phyloP scores from a whole-genome alignment of 2,797 vertebrate species.

The Numenius phaeopus region DNA sequence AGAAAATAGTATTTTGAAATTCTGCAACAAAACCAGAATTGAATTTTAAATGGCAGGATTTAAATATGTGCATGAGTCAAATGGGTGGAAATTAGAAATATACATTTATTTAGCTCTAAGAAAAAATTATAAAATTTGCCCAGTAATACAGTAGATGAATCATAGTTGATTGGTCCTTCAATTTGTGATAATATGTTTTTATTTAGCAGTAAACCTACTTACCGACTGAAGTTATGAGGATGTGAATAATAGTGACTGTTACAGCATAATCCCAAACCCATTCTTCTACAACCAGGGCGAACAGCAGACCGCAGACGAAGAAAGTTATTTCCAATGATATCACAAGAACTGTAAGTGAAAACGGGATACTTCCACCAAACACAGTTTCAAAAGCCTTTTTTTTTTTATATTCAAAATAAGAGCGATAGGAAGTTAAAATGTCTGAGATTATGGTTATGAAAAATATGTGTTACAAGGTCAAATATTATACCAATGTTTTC shows the following conservation, averaged over 20 bases:
- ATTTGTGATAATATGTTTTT: not conserved
- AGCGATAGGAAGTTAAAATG: not conserved
- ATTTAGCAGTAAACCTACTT: conserved; percentile 33
- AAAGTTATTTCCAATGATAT: conserved; percentile 89
- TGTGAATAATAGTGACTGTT: conserved; percentile 88
- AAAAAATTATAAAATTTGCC: not conserved
- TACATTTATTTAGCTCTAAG: not conserved
- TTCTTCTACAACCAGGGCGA: conserved; percentile 90
- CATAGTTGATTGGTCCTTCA: not conserved
- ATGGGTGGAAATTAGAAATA: not conserved
- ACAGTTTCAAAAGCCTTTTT: not conserved
- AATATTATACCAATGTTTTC: not conserved
- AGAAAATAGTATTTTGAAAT: not conserved
- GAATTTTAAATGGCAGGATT: not conserved
- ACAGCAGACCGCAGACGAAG: conserved; percentile 85
- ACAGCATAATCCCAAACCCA: conserved; percentile 93
- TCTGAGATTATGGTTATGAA: not conserved
- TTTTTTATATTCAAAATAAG: not conserved
- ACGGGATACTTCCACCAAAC: not conserved
- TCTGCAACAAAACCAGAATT: not conserved
- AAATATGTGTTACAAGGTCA: not conserved
- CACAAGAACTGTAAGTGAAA: conserved; percentile 83
- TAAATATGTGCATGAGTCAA: not conserved
- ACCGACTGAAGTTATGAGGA: conserved; percentile 86
- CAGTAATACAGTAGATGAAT: not conserved